Percentiles rank a stretch among this genome's conserved stretches.
phyloP scores from a whole-genome alignment of 2,113 vertebrate species.

The Ceratotherium simum region DNA sequence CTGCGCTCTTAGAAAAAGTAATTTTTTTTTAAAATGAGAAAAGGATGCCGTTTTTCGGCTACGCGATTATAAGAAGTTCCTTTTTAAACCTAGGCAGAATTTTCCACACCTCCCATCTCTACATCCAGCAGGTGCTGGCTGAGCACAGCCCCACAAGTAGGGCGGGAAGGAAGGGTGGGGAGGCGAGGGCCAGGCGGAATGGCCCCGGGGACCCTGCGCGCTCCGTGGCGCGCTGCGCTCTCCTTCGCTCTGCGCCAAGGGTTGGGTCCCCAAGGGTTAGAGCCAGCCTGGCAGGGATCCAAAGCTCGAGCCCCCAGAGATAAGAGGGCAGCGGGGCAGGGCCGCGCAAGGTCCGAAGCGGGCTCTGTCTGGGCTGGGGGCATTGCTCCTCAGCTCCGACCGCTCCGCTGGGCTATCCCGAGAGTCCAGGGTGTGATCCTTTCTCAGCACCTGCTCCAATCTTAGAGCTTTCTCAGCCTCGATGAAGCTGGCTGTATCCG shows the following conservation, averaged over 20 bases:
- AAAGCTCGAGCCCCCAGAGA: not conserved
- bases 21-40: not conserved
- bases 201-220: accelerated
- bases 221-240: not conserved
- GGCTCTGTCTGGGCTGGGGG: not conserved
- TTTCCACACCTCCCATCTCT: not conserved
- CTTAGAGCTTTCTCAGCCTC: conserved; percentile 31
- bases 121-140: conserved; percentile 30
- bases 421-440: not conserved
- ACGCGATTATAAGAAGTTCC: not conserved
- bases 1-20: conserved; percentile 26
- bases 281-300: not conserved
- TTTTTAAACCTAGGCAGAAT: not conserved
- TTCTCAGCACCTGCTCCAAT: not conserved
- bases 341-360: accelerated
- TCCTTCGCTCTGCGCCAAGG: not conserved
- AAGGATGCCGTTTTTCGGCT: not conserved
- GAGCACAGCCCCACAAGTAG: conserved; percentile 1
- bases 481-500: not conserved
- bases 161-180: not conserved
- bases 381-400: not conserved
- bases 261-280: not conserved
- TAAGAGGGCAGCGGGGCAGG: accelerated
- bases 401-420: not conserved
- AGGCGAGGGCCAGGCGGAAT: not conserved